These are phyloP conservation scores for Nasonovia ribisnigri DNA, from an alignment of 2,888 invertebrate species.

Conservation along the genomic window DNA sequence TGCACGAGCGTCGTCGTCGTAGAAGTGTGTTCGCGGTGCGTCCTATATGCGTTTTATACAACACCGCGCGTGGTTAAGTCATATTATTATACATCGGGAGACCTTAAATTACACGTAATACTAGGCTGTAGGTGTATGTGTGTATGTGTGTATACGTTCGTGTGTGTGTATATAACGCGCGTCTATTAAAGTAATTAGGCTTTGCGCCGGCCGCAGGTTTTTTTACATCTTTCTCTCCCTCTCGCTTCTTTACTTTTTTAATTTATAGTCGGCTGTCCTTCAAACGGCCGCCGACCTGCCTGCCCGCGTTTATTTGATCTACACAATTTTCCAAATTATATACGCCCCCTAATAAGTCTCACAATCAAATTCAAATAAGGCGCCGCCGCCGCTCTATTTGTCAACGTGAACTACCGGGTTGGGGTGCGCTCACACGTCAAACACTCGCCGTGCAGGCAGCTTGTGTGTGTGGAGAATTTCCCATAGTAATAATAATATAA, in stretches of 20 bases:
- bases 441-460: not conserved
- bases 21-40: slow-evolving; percentile 4
- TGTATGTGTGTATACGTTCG: not conserved
- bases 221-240: slow-evolving; percentile 36
- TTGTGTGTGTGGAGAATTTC: not conserved
- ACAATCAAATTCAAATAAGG: slow-evolving; percentile 59
- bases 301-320: slow-evolving; percentile 55
- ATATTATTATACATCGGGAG: slow-evolving; percentile 47
- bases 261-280: slow-evolving; percentile 62
- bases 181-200: slow-evolving; percentile 65
- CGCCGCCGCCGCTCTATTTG: slow-evolving; percentile 51
- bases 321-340: slow-evolving; percentile 60
- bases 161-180: not conserved
- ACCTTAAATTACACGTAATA: slow-evolving; percentile 53
- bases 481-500: not conserved
- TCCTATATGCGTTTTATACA: not conserved
- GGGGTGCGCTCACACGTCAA: not conserved
- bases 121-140: not conserved
- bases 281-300: slow-evolving; percentile 31
- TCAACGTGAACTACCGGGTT: slow-evolving; percentile 12
- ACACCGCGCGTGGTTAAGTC: slow-evolving; percentile 33
- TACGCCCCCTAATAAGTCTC: slow-evolving; percentile 55
- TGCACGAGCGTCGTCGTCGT: slow-evolving; percentile 27
- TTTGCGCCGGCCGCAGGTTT: slow-evolving; percentile 41
- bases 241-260: slow-evolving; percentile 66